phyloP scores from a whole-genome alignment of 1,140 invertebrate species.

The Mactra quadrangularis region DNA sequence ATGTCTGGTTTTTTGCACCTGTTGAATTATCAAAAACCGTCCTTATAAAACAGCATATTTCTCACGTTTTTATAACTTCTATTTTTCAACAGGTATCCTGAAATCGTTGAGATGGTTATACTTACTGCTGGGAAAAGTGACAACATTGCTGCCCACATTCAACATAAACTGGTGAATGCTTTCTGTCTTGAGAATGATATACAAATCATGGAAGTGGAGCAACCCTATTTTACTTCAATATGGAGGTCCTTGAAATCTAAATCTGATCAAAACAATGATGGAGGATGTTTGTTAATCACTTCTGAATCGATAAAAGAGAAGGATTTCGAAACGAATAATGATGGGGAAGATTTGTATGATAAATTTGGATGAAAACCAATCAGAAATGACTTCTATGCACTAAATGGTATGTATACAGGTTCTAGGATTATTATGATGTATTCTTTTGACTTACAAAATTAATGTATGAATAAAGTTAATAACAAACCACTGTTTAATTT shows the following conservation, averaged over 20 bases:
- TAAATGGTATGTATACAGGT: too few species aligned
- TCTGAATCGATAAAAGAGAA: background rate
- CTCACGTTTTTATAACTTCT: too few species aligned
- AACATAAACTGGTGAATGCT: constrained; percentile 79
- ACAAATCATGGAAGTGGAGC: constrained; percentile 53
- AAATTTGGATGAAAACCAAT: constrained; percentile 19
- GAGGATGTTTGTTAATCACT: constrained; percentile 24
- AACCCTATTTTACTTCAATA: background rate
- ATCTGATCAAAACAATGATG: background rate
- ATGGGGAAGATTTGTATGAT: background rate
- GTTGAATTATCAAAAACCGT: too few species aligned
- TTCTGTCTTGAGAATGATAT: constrained; percentile 82
- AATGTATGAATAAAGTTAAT: too few species aligned
- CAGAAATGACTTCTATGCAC: too few species aligned
- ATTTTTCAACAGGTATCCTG: constrained; percentile 70
- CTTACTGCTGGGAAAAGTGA: constrained; percentile 65
- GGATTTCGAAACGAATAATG: background rate
- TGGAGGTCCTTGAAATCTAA: background rate
- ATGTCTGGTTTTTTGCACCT: too few species aligned
- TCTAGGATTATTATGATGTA: too few species aligned
- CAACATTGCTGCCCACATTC: constrained; percentile 77
- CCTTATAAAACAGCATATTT: too few species aligned
- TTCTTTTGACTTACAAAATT: too few species aligned
- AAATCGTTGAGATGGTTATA: constrained; percentile 78
- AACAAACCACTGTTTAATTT: too few species aligned